Conservation (phyloP, 2,888 invertebrate genomes). For the Parascotia fuliginaria region DNA sequence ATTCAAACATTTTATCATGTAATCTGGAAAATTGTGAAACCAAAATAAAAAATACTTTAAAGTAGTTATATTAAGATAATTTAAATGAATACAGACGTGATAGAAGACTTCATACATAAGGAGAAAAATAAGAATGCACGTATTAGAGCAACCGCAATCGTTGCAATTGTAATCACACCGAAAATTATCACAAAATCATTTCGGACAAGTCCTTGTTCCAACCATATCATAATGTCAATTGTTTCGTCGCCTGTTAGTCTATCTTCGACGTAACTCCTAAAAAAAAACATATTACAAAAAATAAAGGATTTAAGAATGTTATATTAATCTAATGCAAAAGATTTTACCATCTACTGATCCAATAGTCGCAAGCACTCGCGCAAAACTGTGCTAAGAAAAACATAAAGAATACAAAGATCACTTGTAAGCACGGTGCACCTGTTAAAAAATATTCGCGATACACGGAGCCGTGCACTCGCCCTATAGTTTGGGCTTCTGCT, state of each 20-base stretch:
- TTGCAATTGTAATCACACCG: slow-evolving; percentile 82
- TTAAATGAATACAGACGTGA: slow-evolving; percentile 64
- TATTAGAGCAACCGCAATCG: slow-evolving; percentile 86
- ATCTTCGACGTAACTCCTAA: slow-evolving; percentile 76
- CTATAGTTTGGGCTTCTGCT: slow-evolving; percentile 67
- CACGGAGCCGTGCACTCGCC: slow-evolving; percentile 70
- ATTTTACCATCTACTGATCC: slow-evolving; percentile 74
- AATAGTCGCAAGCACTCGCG: slow-evolving; percentile 77
- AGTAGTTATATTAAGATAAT: neutral
- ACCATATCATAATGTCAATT: slow-evolving; percentile 70
- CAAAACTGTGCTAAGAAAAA: slow-evolving; percentile 86
- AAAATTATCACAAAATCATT: slow-evolving; percentile 81
- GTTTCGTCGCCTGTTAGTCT: slow-evolving; percentile 71
- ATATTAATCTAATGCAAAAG: neutral
- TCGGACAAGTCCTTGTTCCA: slow-evolving; percentile 63
- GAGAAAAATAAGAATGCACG: slow-evolving; percentile 88
- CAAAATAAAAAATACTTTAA: neutral
- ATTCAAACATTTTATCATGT: slow-evolving; percentile 89
- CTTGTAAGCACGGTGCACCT: slow-evolving; percentile 61
- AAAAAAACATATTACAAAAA: slow-evolving; percentile 21
- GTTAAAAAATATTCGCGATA: slow-evolving; percentile 75
- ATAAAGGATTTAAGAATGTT: neutral
- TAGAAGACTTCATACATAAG: slow-evolving; percentile 88
- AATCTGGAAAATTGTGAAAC: slow-evolving; percentile 61
- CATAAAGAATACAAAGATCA: slow-evolving; percentile 59